Evolutionary conservation across 2,113 vertebrate genomes (phyloP), one percentile per base, ranked within the genome.

Genomic region (Atherinomorus stipes): DNA sequence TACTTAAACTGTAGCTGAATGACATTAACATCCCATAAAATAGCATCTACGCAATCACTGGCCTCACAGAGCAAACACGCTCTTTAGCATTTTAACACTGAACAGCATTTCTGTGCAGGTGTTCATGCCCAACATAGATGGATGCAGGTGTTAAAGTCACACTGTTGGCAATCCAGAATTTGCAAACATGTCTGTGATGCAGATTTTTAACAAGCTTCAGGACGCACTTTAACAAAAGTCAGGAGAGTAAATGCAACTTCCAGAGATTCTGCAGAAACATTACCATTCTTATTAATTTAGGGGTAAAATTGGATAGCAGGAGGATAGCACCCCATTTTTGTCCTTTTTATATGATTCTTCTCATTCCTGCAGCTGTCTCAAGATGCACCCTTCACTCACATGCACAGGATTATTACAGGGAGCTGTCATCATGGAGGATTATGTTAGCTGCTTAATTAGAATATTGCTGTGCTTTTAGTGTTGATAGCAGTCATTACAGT

Each of bases 381-480:
- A 80, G 66, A 78, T 82, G 58, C 18, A 4, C 57, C 77, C 37
- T 84, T 86, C 65, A 71, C 47, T 84, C 71, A 74, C 62, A 71
- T 59, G 12, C 76, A 54, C 57, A 45, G 79, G 66, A 73, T 87
- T 81, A 88, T 90, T 75, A 83, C 11, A 67, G 60, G 71, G 56
- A 70, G 85, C 72, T 66, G 80, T 85, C 70, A 81, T 72, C 34
- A 5, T 65, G 69, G 71, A 83, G 76, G 83, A 88, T 89, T 89
- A 81, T 59, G 60, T 76, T 72, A 84, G 71, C 74, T 73, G 57
- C 74, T 84, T 84, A 82, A 88, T 87, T 85, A 85, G 66, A 77
- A 71, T 52, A 44, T 70, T 78, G 75, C 85, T 77, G 83, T 68
- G 52, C 70, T 70, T 77, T 66, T 56, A 49, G 65, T 60, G 81